Conservation (phyloP, 2,888 invertebrate genomes). For the Synanthedon andrenaeformis region DNA sequence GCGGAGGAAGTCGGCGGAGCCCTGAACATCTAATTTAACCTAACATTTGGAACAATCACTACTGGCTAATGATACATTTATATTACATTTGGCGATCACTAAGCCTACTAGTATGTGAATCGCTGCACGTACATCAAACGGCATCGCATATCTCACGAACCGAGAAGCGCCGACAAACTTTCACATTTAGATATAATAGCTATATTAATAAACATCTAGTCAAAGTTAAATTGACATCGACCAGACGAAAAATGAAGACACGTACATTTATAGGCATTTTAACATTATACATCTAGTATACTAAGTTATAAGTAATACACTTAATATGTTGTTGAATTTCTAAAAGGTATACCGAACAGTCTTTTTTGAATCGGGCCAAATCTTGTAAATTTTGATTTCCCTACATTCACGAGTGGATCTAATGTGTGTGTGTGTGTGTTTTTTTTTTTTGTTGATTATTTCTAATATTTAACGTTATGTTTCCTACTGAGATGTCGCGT, state of each 20-base stretch:
- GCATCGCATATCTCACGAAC: slow-evolving; percentile 5
- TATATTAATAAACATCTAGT: slow-evolving; percentile 15
- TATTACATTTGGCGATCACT: slow-evolving; percentile 67
- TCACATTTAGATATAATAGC: slow-evolving; percentile 14
- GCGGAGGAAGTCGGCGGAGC: slow-evolving; percentile 27
- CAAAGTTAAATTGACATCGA: slow-evolving; percentile 48
- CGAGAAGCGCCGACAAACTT: slow-evolving; percentile 30
- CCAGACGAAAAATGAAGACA: slow-evolving; percentile 36
- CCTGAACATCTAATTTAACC: slow-evolving; percentile 53
- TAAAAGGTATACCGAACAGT: slow-evolving; percentile 77
- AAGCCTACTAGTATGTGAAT: slow-evolving; percentile 52
- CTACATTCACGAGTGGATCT: slow-evolving; percentile 60
- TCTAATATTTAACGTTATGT: background rate
- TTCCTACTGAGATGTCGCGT: background rate
- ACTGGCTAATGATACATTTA: slow-evolving; percentile 66
- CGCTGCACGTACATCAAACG: slow-evolving; percentile 32
- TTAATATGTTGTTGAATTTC: slow-evolving; percentile 43
- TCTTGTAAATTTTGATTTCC: slow-evolving; percentile 68
- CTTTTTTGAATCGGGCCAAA: slow-evolving; percentile 77
- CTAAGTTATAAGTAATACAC: slow-evolving; percentile 24
- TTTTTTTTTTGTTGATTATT: slow-evolving; percentile 31
- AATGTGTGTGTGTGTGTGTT: slow-evolving; percentile 30
- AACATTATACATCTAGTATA: slow-evolving; percentile 43
- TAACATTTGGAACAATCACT: slow-evolving; percentile 69
- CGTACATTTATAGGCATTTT: slow-evolving; percentile 18